Base-by-base conservation (phyloP, 2,888 invertebrate genomes). In the Seira sanloemensis region DNA sequence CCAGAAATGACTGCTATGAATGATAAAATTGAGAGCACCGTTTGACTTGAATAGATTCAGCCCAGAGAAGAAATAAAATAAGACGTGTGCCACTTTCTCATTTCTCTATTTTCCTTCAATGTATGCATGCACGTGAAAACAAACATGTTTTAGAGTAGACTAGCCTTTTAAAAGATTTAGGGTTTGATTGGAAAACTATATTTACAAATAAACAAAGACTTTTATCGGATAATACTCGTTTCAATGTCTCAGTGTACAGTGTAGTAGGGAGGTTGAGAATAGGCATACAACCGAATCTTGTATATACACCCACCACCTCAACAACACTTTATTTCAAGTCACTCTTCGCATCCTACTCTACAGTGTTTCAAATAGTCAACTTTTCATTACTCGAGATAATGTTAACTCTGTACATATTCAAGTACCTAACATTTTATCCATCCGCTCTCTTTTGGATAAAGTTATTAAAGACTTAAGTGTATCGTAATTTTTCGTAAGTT, bases 11-110 rank as follows among this genome's bases (percentile, higher is more conserved):
- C 88, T 76, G 82, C 87, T 62, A 86, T 89, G 88, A 80, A 84
- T 54, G 89, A 89, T 76, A 89, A 89, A 86, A 89, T 89, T 69
- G 89, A 89, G 78, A 89, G 89, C 79, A 89, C 89, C 46, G 89
- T 89, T 81, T 89, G 88, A 88, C 78, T 83, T 62, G 26, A 25
- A 26, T 66, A 66, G 16, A 58, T 9, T 12, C 4, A 25, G 67
- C 25, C 2, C 9, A 67, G 67, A 24, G 67, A 67, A 67, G 25
- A 26, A 4, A 23, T 50, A 62, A 12, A 37, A 66, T 65, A 78
- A 66, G 5, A 77, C 68, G 54, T 58, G 81, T 71, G 69, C 75
- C 69, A 75, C 67, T 76, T 76, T 66, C n/a, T 66, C 65, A 65
- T 27, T n/a, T n/a, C n/a, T 37, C n/a, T 73, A 65, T 18, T 50